A percentile compares a stretch with the other conserved stretches of the same genome.
These are phyloP conservation scores for Brachyalestes nurse DNA, from an alignment of 2,797 vertebrate genomes.

Conservation along the genomic window DNA sequence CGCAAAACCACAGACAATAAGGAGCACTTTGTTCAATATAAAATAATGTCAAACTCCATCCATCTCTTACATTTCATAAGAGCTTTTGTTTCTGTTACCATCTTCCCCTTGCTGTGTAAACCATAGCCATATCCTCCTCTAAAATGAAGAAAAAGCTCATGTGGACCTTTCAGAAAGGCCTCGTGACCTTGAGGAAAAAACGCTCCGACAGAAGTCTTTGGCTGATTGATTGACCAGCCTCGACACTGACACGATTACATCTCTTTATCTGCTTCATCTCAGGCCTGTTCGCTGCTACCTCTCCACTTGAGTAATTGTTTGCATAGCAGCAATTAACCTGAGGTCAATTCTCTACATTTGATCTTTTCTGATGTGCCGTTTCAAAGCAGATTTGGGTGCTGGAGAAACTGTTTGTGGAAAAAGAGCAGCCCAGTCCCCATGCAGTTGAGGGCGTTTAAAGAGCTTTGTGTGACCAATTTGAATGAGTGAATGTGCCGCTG, in stretches of 20 bases:
- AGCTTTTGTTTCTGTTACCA: not conserved
- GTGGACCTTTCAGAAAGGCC: slow-evolving; percentile 1
- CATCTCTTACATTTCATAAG: not conserved
- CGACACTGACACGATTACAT: slow-evolving; percentile 24
- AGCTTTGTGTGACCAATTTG: slow-evolving; percentile 20
- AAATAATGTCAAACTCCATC: not conserved
- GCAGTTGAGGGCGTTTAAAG: slow-evolving; percentile 14
- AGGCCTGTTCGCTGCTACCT: slow-evolving; percentile 18
- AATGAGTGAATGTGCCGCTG: slow-evolving; percentile 18
- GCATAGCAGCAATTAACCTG: slow-evolving; percentile 34
- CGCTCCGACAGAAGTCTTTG: slow-evolving; percentile 20
- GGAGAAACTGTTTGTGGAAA: slow-evolving; percentile 13
- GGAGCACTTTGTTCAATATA: not conserved
- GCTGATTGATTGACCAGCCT: slow-evolving; percentile 26
- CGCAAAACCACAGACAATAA: not conserved
- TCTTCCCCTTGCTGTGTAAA: not conserved
- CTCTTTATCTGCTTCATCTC: slow-evolving; percentile 22
- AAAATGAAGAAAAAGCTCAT: slow-evolving; percentile 9
- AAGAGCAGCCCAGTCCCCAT: not conserved
- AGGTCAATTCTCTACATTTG: slow-evolving; percentile 33
- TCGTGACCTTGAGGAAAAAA: slow-evolving; percentile 25
- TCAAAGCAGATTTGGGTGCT: slow-evolving; percentile 1
- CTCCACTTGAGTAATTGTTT: slow-evolving; percentile 36
- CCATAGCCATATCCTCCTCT: slow-evolving; percentile 1
- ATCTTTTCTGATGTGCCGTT: slow-evolving; percentile 24